Evolutionary conservation across 1,140 invertebrate species (phyloP).

Genomic region (Drosophila saltans): DNA sequence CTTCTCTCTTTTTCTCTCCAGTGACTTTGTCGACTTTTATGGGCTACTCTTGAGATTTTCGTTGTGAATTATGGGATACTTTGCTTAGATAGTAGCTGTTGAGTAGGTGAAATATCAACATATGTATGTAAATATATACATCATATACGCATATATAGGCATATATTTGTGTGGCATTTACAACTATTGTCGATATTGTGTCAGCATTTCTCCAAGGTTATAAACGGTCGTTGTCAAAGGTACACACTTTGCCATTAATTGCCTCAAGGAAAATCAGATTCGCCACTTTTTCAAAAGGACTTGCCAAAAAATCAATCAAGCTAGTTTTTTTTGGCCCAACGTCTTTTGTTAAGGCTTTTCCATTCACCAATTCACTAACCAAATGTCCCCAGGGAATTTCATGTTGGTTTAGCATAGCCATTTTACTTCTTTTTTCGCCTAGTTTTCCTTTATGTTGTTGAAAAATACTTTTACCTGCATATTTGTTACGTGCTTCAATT

Average conservation of each 20-base stretch:
- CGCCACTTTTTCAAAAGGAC: not conserved
- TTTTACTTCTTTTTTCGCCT: not conserved
- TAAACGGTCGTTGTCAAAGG: constrained; percentile 10
- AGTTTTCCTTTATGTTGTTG: not conserved
- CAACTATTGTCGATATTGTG: constrained; percentile 9
- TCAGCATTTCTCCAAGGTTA: constrained; percentile 6
- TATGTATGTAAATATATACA: not conserved
- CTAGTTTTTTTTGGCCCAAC: not conserved
- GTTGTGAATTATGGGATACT: constrained; percentile 9
- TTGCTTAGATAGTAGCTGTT: constrained; percentile 9
- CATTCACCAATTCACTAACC: constrained; percentile 6
- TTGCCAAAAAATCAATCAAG: constrained; percentile 11
- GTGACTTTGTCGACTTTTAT: constrained; percentile 13
- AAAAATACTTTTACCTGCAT: constrained; percentile 1
- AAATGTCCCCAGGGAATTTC: not conserved
- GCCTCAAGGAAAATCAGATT: not conserved
- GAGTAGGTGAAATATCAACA: constrained; percentile 16
- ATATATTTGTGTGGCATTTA: not conserved
- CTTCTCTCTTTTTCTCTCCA: not conserved
- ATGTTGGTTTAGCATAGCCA: constrained; percentile 6
- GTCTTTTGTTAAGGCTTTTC: constrained; percentile 6
- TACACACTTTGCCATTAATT: constrained; percentile 3
- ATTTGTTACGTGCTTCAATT: constrained; percentile 11
- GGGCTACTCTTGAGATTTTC: constrained; percentile 5
- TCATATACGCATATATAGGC: not conserved